Base-by-base conservation (phyloP, 1,140 invertebrate genomes). In the Oppia nitens region DNA sequence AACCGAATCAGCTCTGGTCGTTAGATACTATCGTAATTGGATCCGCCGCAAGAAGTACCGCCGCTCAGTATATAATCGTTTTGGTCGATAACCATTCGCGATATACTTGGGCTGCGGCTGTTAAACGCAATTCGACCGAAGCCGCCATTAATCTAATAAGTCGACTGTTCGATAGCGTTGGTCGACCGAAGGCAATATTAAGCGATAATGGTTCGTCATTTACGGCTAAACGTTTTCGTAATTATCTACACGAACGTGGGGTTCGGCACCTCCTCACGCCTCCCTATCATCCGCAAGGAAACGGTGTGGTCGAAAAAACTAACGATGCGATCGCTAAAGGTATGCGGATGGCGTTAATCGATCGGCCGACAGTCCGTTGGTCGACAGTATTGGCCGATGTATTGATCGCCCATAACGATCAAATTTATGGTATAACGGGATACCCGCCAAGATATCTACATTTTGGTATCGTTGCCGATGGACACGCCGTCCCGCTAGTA, bases 1-100 rank as follows among this genome's bases (percentile, higher is more conserved):
- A 55, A 25, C 24, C 49, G 9, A 23, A 27, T 6, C 4, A 59
- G 3, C 20, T 53, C 4, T 4, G 3, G 9, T 27, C 25, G 6
- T 6, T 55, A 12, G 54, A 59, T 28, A 40, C 49, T 29, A 28
- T 55, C 3, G 49, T 59, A 17, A 51, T 59, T 17, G 57, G 57
- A 3, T 21, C 57, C 2, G 21, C 29, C 9, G 49, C 48, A 12
- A 27, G 17, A 4, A 32, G 3, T 2, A 24, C 49, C 6, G 9
- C 20, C 4, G 25, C 9, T 14, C 56, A 59, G 26, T 59, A 59
- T 28, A 55, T 59, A 20, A 17, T 25, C 27, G 49, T 51, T 2
- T 6, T 51, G 21, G 56, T 51, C 23, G 57, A 59, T 21, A 27
- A 55, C 29, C 20, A 20, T 23, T 25, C 57, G n/a, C 27, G 48